Evolutionary conservation across 2,113 vertebrate species (phyloP).

Genomic region (Calypte anna): DNA sequence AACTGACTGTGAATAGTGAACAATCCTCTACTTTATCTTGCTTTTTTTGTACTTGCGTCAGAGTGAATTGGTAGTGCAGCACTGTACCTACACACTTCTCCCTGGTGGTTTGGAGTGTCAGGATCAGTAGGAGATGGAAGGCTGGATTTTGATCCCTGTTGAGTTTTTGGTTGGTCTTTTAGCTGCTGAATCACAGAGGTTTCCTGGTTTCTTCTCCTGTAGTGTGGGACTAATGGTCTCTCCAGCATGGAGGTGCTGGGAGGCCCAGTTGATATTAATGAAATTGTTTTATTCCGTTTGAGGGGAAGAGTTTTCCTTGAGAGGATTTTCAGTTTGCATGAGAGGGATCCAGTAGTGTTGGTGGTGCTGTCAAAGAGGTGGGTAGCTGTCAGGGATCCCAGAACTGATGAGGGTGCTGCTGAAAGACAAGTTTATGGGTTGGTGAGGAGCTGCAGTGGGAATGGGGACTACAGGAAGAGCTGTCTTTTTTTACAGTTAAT

Average conservation of each 20-base stretch:
- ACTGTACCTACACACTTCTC: too few species aligned
- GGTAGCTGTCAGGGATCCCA: not conserved
- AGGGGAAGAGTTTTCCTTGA: not conserved
- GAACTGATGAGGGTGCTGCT: not conserved
- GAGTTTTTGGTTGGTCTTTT: not conserved
- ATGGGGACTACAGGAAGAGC: not conserved
- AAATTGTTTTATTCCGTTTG: not conserved
- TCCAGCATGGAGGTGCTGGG: not conserved
- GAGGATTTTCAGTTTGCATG: not conserved
- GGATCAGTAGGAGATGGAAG: not conserved
- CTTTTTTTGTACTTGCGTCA: not conserved
- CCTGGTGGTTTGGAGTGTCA: not conserved
- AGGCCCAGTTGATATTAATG: not conserved
- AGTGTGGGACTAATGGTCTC: not conserved
- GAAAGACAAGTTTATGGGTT: not conserved
- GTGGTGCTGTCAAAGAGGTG: not conserved
- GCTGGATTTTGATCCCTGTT: not conserved
- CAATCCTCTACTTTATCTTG: not conserved
- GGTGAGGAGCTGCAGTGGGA: not conserved
- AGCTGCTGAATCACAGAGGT: not conserved
- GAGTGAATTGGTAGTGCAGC: not conserved
- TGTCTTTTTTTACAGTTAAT: not conserved
- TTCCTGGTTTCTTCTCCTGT: not conserved
- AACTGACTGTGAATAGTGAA: not conserved
- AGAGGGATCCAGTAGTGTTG: not conserved